Evolutionary conservation across 2,113 vertebrate species (phyloP).

Genomic region (Chrysemys picta): DNA sequence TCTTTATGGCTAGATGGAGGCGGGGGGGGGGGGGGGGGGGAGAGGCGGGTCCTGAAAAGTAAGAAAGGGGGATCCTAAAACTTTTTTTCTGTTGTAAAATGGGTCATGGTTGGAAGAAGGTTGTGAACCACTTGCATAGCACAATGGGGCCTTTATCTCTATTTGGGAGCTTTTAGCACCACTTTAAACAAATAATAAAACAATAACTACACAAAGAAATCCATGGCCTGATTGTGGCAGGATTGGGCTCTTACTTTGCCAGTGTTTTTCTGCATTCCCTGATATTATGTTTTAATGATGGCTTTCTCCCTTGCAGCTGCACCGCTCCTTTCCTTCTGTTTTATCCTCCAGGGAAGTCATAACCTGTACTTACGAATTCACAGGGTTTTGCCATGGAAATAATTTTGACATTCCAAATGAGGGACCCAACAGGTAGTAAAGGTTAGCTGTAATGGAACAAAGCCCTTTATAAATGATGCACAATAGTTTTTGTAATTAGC

Average conservation of each 20-base stretch:
- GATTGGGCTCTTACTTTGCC: background rate
- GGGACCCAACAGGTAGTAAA: slow-evolving; percentile 19
- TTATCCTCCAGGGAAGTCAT: background rate
- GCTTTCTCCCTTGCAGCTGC: background rate
- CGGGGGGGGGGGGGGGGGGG: background rate
- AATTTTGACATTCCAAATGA: background rate
- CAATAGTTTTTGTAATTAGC: slow-evolving; percentile 1
- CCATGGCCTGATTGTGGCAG: background rate
- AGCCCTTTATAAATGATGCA: slow-evolving; percentile 9
- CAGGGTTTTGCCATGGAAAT: slow-evolving; percentile 16
- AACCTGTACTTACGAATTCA: slow-evolving; percentile 1
- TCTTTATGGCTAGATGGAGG: background rate
- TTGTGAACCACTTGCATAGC: background rate
- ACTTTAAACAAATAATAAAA: background rate
- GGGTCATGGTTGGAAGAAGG: background rate
- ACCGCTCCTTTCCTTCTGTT: background rate
- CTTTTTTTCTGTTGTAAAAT: background rate
- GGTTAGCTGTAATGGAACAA: slow-evolving; percentile 16
- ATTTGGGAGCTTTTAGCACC: background rate
- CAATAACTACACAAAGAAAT: background rate
- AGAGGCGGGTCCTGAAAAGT: background rate
- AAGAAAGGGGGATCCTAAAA: background rate
- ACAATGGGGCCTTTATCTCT: background rate
- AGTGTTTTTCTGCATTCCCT: background rate
- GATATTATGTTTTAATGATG: background rate